These are phyloP conservation scores for Andrena haemorrhoa DNA, from an alignment of 2,888 invertebrate genomes.

Conservation along the genomic window DNA sequence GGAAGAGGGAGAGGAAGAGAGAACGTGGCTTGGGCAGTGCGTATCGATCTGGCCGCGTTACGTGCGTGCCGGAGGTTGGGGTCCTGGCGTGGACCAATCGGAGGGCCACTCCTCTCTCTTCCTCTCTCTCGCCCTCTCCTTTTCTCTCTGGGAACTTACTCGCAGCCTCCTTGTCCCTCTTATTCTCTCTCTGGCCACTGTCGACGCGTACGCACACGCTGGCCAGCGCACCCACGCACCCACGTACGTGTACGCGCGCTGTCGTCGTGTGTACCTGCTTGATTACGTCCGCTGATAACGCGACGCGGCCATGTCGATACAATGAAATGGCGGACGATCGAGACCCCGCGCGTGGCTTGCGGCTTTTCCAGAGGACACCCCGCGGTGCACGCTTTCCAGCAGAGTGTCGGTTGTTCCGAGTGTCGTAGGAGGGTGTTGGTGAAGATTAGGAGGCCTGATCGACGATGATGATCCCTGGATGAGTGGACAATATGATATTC, in stretches of 20 bases:
- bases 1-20: conserved; percentile 53
- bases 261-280: conserved; percentile 65
- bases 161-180: conserved; percentile 51
- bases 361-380: not conserved
- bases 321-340: conserved; percentile 76
- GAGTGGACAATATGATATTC: not conserved
- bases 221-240: conserved; percentile 33
- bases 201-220: conserved; percentile 42
- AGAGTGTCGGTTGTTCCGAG: not conserved
- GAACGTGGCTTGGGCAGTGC: conserved; percentile 83
- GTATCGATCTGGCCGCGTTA: conserved; percentile 84
- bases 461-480: no score
- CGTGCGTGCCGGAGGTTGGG: conserved; percentile 83
- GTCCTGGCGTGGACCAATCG: conserved; percentile 83
- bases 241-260: conserved; percentile 36
- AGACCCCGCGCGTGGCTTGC: conserved; percentile 21
- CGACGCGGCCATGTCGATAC: conserved; percentile 76
- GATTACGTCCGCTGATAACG: conserved; percentile 78
- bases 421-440: not conserved
- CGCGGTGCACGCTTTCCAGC: not conserved
- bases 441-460: not conserved
- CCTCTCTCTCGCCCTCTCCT: conserved; percentile 67
- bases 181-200: conserved; percentile 43
- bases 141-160: conserved; percentile 57
- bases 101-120: conserved; percentile 81